These are phyloP conservation scores for Scopus umbretta DNA, from an alignment of 2,113 vertebrate genomes.

Conservation along the genomic window DNA sequence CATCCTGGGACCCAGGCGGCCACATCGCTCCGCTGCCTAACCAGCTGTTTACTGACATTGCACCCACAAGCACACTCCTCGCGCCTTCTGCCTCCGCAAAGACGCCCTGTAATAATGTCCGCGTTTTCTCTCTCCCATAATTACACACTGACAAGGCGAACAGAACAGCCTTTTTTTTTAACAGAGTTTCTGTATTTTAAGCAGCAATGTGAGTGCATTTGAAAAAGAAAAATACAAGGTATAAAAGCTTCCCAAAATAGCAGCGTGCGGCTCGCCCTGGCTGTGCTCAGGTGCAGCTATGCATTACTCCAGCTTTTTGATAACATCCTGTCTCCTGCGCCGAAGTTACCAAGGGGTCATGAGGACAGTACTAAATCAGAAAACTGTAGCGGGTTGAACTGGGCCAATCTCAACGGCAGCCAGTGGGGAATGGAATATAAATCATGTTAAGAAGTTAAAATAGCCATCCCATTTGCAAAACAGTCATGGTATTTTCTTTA, in stretches of 20 bases:
- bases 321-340: constrained; percentile 32
- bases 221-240: constrained; percentile 41
- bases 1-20: fast-evolving
- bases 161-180: background rate
- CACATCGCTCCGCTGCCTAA: fast-evolving
- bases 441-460: constrained; percentile 27
- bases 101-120: background rate
- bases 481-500: constrained; percentile 39
- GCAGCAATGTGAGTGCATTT: background rate
- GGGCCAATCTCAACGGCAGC: background rate
- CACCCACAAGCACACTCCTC: background rate
- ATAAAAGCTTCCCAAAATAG: constrained; percentile 42
- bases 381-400: background rate
- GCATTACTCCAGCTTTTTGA: constrained; percentile 4
- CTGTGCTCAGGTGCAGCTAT: constrained; percentile 35
- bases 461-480: constrained; percentile 23
- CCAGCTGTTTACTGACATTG: background rate
- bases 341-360: background rate
- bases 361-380: constrained; percentile 19
- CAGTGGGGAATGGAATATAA: constrained; percentile 30
- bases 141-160: background rate
- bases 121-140: background rate
- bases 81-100: background rate
- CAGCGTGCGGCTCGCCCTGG: background rate
- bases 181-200: constrained; percentile 31